Evolutionary conservation across 2,888 invertebrate genomes (phyloP).

Genomic region (Malthinus seriepunctatus): DNA sequence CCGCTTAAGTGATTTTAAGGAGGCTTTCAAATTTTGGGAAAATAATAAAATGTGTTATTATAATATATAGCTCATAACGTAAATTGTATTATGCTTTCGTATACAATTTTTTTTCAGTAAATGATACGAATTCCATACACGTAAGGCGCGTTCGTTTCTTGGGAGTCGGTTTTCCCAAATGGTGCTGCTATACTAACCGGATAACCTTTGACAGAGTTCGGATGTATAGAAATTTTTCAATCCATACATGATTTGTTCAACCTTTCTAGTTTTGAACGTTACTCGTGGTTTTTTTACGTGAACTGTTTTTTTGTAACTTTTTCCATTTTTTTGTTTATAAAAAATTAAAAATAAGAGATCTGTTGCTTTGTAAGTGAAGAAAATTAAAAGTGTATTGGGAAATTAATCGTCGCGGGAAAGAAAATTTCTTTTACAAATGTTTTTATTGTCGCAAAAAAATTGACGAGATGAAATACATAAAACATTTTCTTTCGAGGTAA

Average conservation of each 20-base stretch:
- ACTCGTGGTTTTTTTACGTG: not conserved
- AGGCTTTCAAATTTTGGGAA: no score
- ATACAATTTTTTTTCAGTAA: slow-evolving; percentile 10
- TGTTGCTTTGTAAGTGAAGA: not conserved
- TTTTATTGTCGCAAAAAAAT: no score
- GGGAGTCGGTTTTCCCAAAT: slow-evolving; percentile 23
- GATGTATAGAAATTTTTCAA: slow-evolving; percentile 27
- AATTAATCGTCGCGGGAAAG: no score
- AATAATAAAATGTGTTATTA: not conserved
- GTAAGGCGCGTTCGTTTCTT: slow-evolving; percentile 26
- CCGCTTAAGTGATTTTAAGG: no score
- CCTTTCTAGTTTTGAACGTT: slow-evolving; percentile 12
- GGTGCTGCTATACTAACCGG: slow-evolving; percentile 16
- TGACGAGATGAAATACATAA: no score
- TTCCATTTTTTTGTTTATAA: not conserved
- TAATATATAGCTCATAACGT: slow-evolving; percentile 14
- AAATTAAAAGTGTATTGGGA: no score
- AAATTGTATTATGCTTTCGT: slow-evolving; percentile 23
- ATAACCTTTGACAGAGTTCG: slow-evolving; percentile 26
- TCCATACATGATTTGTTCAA: slow-evolving; percentile 23
- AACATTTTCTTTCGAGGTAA: no score
- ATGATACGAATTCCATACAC: slow-evolving; percentile 24
- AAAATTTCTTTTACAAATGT: no score
- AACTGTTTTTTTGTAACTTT: slow-evolving; percentile 1
- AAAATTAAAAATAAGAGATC: not conserved